Evolutionary conservation across 2,797 vertebrate species (phyloP).

Genomic region (Petrocephalus sullivani): DNA sequence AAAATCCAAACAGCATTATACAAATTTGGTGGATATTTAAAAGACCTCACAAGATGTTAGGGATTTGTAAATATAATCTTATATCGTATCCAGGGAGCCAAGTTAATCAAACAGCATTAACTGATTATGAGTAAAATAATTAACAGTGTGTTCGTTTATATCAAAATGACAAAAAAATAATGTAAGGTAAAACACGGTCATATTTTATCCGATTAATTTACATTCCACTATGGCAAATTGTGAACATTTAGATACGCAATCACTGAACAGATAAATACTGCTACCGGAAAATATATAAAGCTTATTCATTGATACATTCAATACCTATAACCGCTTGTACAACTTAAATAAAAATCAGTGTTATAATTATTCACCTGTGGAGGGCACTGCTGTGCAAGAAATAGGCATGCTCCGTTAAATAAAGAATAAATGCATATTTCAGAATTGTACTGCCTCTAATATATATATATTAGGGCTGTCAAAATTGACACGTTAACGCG

Average conservation of each 20-base stretch:
- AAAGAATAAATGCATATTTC: neutral
- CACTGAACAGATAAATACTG: no score
- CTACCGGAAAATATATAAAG: neutral
- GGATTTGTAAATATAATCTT: neutral
- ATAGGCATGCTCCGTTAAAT: neutral
- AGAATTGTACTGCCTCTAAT: neutral
- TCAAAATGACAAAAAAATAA: neutral
- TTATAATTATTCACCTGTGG: neutral
- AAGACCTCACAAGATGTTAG: neutral
- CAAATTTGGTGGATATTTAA: neutral
- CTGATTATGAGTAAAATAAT: neutral
- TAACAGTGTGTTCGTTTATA: neutral
- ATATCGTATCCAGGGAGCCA: neutral
- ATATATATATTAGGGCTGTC: no score
- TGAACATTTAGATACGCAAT: no score
- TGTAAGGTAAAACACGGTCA: neutral
- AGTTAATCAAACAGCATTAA: neutral
- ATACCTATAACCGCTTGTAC: neutral
- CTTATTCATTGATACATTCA: neutral
- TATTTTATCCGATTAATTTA: neutral
- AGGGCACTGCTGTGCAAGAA: conserved; percentile 6
- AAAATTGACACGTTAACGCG: no score
- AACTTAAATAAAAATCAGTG: neutral
- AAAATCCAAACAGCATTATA: neutral
- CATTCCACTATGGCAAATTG: no score